Evolutionary conservation across 2,113 vertebrate genomes (phyloP).

Genomic region (Phalacrocorax pelagicus): DNA sequence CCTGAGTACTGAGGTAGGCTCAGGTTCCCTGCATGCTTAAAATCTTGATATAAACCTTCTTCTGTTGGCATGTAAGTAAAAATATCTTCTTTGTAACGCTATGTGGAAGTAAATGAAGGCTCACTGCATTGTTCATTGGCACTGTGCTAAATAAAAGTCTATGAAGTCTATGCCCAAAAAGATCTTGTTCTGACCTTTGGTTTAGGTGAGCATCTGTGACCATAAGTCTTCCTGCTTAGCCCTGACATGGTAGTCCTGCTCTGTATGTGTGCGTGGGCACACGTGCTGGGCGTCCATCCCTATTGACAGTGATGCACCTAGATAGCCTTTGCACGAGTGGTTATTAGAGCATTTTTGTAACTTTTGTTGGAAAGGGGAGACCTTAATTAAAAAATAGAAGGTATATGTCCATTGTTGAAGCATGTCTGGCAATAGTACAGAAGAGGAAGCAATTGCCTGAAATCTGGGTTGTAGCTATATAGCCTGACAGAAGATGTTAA

Average conservation of each 20-base stretch:
- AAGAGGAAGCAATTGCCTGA: background rate
- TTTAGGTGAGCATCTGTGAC: background rate
- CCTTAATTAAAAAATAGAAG: background rate
- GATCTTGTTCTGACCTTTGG: background rate
- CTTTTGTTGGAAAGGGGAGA: background rate
- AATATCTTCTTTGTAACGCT: background rate
- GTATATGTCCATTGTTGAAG: background rate
- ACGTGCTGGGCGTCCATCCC: background rate
- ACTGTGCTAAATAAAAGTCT: background rate
- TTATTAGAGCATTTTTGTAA: background rate
- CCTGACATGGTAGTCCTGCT: background rate
- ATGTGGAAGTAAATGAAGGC: background rate
- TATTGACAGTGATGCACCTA: accelerated
- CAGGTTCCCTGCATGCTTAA: background rate
- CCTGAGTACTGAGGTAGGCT: background rate
- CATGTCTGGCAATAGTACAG: background rate
- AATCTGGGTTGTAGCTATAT: background rate
- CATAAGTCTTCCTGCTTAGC: background rate
- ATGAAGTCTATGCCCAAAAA: background rate
- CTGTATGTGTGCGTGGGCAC: too few species aligned
- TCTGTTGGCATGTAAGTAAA: background rate
- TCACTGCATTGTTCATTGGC: background rate
- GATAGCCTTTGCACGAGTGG: background rate
- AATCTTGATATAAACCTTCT: background rate
- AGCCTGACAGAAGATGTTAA: background rate